Conservation (phyloP, 2,888 invertebrate genomes). For the Orthosia incerta region DNA sequence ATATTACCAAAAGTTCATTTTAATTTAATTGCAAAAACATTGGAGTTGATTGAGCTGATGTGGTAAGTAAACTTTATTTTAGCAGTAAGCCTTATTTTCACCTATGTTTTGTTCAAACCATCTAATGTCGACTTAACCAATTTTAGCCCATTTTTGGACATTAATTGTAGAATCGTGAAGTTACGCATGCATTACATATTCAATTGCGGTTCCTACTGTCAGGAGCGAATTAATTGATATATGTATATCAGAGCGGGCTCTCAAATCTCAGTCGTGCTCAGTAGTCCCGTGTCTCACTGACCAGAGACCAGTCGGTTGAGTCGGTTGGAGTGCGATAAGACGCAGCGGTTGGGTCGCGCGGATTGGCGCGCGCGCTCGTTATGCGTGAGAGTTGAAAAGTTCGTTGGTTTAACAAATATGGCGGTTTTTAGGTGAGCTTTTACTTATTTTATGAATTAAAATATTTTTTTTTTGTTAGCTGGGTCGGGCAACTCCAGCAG, state of each 20-base stretch:
- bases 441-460: not conserved
- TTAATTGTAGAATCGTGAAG: conserved; percentile 3
- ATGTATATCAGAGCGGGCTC: conserved; percentile 74
- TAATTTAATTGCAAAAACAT: too few relatives aligned
- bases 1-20: not conserved
- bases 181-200: conserved; percentile 32
- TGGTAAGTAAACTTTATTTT: not conserved
- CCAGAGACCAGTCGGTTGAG: conserved; percentile 60
- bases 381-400: conserved; percentile 46
- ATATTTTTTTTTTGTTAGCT: not conserved
- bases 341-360: conserved; percentile 56
- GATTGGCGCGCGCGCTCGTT: conserved; percentile 43
- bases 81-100: too few relatives aligned
- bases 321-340: conserved; percentile 73
- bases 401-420: conserved; percentile 50
- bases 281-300: conserved; percentile 63
- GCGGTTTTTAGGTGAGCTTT: conserved; percentile 57
- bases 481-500: too few relatives aligned
- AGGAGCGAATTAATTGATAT: conserved; percentile 85
- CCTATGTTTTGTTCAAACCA: not conserved
- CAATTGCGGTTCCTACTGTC: conserved; percentile 70
- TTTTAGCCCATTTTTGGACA: not conserved
- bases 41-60: too few relatives aligned
- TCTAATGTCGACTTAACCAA: not conserved
- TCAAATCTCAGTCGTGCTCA: conserved; percentile 77